Conservation (phyloP, 2,797 vertebrate species). For the Discoglossus pictus region DNA sequence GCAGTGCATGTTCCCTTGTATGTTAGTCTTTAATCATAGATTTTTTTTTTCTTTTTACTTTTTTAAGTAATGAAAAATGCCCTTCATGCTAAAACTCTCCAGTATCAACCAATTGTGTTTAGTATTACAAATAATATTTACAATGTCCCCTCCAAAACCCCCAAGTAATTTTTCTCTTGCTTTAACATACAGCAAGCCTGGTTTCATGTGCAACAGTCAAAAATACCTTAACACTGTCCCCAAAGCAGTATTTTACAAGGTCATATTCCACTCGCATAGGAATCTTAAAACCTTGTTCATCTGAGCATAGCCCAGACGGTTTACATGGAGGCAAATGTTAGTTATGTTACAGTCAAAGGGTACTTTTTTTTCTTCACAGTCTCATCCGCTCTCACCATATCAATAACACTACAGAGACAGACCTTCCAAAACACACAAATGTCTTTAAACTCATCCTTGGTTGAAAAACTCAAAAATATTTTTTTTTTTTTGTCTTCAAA, state of each 20-base stretch:
- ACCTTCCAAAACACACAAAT: constrained; percentile 53
- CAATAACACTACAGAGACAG: constrained; percentile 62
- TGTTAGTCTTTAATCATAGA: constrained; percentile 57
- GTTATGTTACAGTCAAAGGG: constrained; percentile 60
- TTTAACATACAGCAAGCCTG: constrained; percentile 61
- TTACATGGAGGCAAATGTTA: constrained; percentile 35
- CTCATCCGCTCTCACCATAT: constrained; percentile 66
- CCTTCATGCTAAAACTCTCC: constrained; percentile 78
- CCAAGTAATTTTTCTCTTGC: too few relatives aligned
- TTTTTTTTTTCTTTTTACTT: constrained; percentile 58
- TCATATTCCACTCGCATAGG: not conserved
- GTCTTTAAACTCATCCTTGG: constrained; percentile 65
- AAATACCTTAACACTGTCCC: constrained; percentile 53
- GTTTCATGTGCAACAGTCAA: constrained; percentile 60
- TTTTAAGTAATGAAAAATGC: constrained; percentile 81
- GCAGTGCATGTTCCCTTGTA: constrained; percentile 66
- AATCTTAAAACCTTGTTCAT: not conserved
- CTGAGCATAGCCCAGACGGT: too few relatives aligned
- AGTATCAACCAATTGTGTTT: constrained; percentile 79
- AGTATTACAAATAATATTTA: constrained; percentile 81
- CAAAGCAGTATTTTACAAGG: not conserved
- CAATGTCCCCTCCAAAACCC: constrained; percentile 67
- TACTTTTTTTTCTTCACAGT: constrained; percentile 64
- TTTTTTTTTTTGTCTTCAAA: constrained; percentile 58
- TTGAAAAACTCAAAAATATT: constrained; percentile 64